Percentiles rank a stretch among this genome's conserved stretches.
Evolutionary conservation across 2,113 vertebrate species (phyloP).

Genomic region (Hippocampus barbouri): DNA sequence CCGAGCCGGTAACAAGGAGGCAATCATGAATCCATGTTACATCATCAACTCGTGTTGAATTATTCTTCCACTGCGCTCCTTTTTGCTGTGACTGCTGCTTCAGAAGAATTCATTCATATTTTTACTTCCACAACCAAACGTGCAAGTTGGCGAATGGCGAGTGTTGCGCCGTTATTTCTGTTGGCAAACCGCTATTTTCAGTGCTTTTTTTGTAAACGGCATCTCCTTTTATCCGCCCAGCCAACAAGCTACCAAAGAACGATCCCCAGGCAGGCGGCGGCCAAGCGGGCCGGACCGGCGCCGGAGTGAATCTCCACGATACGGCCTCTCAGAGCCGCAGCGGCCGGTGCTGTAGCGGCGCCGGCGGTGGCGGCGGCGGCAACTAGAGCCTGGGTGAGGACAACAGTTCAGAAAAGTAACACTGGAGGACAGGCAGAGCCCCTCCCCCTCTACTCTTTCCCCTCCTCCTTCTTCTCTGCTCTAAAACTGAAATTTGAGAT

Average conservation of each 20-base stretch:
- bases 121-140: no score
- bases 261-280: slow-evolving; percentile 81
- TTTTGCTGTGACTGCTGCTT: no score
- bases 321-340: slow-evolving; percentile 77
- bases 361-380: slow-evolving; percentile 30
- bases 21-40: no score
- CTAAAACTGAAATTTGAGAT: slow-evolving; percentile 72
- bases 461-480: slow-evolving; percentile 59
- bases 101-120: no score
- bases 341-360: slow-evolving; percentile 79
- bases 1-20: no score
- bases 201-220: neutral
- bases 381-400: neutral
- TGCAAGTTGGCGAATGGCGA: no score
- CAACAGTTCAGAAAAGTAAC: neutral
- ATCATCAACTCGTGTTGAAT: no score
- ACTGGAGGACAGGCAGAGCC: slow-evolving; percentile 71
- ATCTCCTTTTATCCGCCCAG: slow-evolving; percentile 51
- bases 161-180: no score
- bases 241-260: slow-evolving; percentile 94
- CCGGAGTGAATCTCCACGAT: slow-evolving; percentile 89
- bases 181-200: no score
- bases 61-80: no score
- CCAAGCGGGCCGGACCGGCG: slow-evolving; percentile 77
- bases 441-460: slow-evolving; percentile 30